phyloP scores from a whole-genome alignment of 2,113 vertebrate genomes.

The Oceanodroma tethys region DNA sequence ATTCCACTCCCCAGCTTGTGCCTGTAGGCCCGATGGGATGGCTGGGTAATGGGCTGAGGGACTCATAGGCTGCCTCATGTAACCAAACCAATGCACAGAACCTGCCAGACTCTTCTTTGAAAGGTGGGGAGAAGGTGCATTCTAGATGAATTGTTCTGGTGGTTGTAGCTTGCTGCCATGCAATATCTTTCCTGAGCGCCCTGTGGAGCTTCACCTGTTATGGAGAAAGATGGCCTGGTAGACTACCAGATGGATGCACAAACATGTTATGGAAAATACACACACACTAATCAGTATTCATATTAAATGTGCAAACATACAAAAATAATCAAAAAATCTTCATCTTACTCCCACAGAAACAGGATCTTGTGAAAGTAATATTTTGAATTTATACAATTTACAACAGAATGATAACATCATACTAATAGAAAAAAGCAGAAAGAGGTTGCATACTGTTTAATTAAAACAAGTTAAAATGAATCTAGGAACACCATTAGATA shows the following conservation, averaged over 20 bases:
- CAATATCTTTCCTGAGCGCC: background rate
- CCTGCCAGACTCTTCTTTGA: background rate
- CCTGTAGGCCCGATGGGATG: fast-evolving
- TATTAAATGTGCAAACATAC: background rate
- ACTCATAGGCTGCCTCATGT: background rate
- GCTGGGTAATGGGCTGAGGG: background rate
- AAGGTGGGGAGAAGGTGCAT: background rate
- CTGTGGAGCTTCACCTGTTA: background rate
- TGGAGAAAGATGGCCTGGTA: background rate
- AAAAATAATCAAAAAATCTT: background rate
- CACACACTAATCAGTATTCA: background rate
- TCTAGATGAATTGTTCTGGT: background rate
- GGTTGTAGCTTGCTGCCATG: background rate
- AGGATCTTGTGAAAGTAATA: background rate
- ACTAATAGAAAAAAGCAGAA: background rate
- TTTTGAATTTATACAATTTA: background rate
- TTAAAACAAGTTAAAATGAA: background rate
- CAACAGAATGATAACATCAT: background rate
- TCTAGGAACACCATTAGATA: background rate
- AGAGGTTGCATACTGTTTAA: background rate
- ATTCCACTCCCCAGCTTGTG: background rate
- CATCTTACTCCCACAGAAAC: background rate
- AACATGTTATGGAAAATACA: background rate
- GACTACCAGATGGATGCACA: background rate
- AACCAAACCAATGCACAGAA: background rate